phyloP scores from a whole-genome alignment of 2,113 vertebrate species.

The Mugil cephalus region DNA sequence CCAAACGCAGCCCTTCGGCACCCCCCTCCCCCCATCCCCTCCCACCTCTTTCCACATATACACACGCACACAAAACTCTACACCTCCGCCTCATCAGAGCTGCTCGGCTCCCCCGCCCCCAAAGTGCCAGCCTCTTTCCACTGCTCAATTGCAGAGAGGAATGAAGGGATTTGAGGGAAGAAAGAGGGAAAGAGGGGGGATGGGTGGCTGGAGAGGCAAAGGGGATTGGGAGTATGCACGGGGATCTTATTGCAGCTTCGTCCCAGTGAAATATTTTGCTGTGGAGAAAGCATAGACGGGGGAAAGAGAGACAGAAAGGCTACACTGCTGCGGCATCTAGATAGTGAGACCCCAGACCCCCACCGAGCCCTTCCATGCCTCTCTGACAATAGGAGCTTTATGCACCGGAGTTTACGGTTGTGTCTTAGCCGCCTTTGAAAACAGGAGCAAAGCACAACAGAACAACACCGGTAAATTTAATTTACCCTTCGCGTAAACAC shows the following conservation, averaged over 20 bases:
- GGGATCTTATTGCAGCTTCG: constrained; percentile 82
- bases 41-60: constrained; percentile 39
- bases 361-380: constrained; percentile 49
- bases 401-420: constrained; percentile 47
- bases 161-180: constrained; percentile 84
- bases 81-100: constrained; percentile 74
- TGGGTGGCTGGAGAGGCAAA: constrained; percentile 65
- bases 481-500: constrained; percentile 44
- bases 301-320: constrained; percentile 63
- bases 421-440: constrained; percentile 65
- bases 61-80: constrained; percentile 72
- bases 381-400: constrained; percentile 75
- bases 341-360: constrained; percentile 71
- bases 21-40: neutral
- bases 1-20: constrained; percentile 54
- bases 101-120: constrained; percentile 61
- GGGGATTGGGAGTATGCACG: constrained; percentile 74
- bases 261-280: constrained; percentile 77
- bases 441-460: constrained; percentile 57
- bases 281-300: constrained; percentile 61
- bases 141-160: constrained; percentile 83
- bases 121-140: constrained; percentile 84
- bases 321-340: constrained; percentile 73
- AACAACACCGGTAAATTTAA: constrained; percentile 58
- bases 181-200: constrained; percentile 80